Base-by-base conservation (phyloP, 2,113 vertebrate species). In the Semnornis frantzii region DNA sequence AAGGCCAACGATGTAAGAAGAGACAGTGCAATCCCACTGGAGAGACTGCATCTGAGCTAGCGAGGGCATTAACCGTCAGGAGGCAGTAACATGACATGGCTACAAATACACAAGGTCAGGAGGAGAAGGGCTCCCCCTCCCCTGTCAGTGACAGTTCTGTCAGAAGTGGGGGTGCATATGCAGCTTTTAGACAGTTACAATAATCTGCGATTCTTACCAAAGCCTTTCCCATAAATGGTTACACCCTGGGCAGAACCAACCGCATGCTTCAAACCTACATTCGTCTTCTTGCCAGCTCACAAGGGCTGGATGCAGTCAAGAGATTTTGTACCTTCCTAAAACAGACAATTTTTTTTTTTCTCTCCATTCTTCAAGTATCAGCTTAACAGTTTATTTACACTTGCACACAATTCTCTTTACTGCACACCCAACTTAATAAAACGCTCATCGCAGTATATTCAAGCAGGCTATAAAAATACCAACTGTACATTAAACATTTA, bases 391-490 rank as follows among this genome's bases (percentile, higher is more conserved):
- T 96, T 94, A 96, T 96, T 96, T 96, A 96, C 88, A 97, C 75
- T 87, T 91, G 78, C 87, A 57, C 71, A 95, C 75, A 86, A 71
- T 48, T 44, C 58, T 87, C 90, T 73, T 88, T 73, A 94, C 75
- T 86, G 65, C 87, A 89, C 82, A 84, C n/a, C 17, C 75, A 77
- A 50, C 84, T 79, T 55, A 75, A 58, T 87, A 81, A 84, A 94
- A 89, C 78, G 54, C 50, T 93, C 71, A 93, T 93, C 94, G 94
- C 91, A 96, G 87, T 96, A 94, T 84, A 86, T 84, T 63, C 82
- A 91, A 93, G 85, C 89, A 85, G 89, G 72, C 91, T 94, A 94
- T 84, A 92, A 96, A 96, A 96, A 96, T 95, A 93, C 89, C 93
- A 85, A 96, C 88, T 94, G 58, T 92, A 95, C 92, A 91, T 59